Percentiles rank a stretch among this genome's conserved stretches.
Evolutionary conservation across 2,797 vertebrate species (phyloP).

Genomic region (Melanotaenia pygmaea): DNA sequence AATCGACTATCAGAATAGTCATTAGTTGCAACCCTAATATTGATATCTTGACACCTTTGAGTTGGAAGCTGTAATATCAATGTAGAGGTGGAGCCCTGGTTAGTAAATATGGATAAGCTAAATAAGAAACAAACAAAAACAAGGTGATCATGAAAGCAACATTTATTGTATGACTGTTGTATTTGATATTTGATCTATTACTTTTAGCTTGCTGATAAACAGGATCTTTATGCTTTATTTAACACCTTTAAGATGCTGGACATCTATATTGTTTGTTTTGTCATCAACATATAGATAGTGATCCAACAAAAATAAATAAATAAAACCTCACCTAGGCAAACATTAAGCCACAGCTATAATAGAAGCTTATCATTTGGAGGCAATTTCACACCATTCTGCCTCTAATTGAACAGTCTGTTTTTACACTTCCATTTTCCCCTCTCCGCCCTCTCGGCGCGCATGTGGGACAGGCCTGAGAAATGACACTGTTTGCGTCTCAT

Average conservation of each 20-base stretch:
- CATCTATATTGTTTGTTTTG: slow-evolving; percentile 51
- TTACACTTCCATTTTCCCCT: slow-evolving; percentile 82
- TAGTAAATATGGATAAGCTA: no score
- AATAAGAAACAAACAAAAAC: no score
- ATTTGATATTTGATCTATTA: neutral
- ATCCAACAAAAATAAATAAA: slow-evolving; percentile 22
- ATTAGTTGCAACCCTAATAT: no score
- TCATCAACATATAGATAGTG: slow-evolving; percentile 52
- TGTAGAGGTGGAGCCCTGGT: no score
- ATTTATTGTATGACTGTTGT: neutral
- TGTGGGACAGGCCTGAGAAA: slow-evolving; percentile 84
- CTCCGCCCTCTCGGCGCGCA: slow-evolving; percentile 70
- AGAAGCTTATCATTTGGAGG: slow-evolving; percentile 87
- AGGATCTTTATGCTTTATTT: slow-evolving; percentile 4
- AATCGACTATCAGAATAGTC: no score
- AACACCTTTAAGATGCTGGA: slow-evolving; percentile 40
- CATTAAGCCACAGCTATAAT: slow-evolving; percentile 74
- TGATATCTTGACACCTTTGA: no score
- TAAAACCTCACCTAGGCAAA: slow-evolving; percentile 73
- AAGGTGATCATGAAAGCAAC: no score
- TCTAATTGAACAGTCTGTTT: slow-evolving; percentile 88
- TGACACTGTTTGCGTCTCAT: slow-evolving; percentile 85
- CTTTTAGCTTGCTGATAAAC: neutral
- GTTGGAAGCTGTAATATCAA: no score
- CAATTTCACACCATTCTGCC: slow-evolving; percentile 87